Conservation (phyloP, 2,797 vertebrate genomes). For the Zenarchopterus dispar region DNA sequence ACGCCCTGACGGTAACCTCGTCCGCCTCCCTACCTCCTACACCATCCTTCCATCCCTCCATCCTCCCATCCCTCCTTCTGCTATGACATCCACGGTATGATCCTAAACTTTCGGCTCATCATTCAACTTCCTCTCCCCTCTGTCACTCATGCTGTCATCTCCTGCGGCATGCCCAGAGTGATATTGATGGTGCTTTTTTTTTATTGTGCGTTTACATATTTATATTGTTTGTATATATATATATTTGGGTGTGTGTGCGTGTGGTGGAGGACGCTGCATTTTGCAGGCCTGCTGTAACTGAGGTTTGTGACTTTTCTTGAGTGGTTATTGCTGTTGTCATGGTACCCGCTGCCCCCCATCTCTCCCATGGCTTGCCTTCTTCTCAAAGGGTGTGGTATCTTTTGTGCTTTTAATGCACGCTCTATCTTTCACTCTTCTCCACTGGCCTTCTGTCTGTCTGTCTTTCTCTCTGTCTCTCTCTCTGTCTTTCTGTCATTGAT, state of each 20-base stretch:
- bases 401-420: conserved; percentile 38
- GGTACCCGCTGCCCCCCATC: conserved; percentile 38
- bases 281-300: conserved; percentile 34
- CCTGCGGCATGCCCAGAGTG: conserved; percentile 68
- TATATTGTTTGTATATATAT: conserved; percentile 6
- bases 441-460: conserved; percentile 42
- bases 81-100: conserved; percentile 56
- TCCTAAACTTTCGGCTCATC: conserved; percentile 43
- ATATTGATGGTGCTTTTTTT: conserved; percentile 2
- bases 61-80: conserved; percentile 53
- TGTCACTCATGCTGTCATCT: conserved; percentile 52
- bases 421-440: conserved; percentile 5
- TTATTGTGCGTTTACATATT: conserved; percentile 41
- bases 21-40: conserved; percentile 68
- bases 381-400: conserved; percentile 56
- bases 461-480: conserved; percentile 10
- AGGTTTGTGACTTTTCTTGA: conserved; percentile 53
- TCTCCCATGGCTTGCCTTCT: conserved; percentile 46
- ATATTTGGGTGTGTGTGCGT: conserved; percentile 6
- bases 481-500: conserved; percentile 38
- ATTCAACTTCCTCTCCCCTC: conserved; percentile 25
- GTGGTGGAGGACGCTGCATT: conserved; percentile 38
- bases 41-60: conserved; percentile 56
- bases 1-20: conserved; percentile 84
- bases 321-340: conserved; percentile 63